phyloP scores from a whole-genome alignment of 1,140 invertebrate genomes.

The Augochlora pura region DNA sequence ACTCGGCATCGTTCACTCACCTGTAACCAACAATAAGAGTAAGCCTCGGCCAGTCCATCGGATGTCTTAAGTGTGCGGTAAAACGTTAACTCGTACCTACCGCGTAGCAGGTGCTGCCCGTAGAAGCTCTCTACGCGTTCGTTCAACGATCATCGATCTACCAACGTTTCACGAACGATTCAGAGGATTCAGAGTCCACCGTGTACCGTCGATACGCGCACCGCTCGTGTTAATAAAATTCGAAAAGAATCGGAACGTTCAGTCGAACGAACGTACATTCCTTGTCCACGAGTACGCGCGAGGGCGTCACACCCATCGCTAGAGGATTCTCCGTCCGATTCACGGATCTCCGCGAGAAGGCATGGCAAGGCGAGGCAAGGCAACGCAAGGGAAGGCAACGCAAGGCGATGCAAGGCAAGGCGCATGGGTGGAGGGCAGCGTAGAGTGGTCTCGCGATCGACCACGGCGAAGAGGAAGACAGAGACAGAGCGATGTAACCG shows the following conservation, averaged over 20 bases:
- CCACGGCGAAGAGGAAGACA: not conserved
- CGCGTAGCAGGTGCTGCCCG: too few relatives aligned
- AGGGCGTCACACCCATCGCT: slow-evolving; percentile 36
- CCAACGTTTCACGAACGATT: too few relatives aligned
- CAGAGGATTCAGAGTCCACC: too few relatives aligned
- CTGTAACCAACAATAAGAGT: not conserved
- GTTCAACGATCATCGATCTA: too few relatives aligned
- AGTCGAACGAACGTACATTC: too few relatives aligned
- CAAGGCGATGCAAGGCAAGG: not conserved
- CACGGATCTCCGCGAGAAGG: slow-evolving; percentile 29
- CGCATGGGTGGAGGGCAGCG: slow-evolving; percentile 12
- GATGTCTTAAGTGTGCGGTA: too few relatives aligned
- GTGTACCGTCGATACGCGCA: too few relatives aligned
- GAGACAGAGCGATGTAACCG: not conserved
- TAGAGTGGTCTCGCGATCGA: not conserved
- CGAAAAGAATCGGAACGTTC: too few relatives aligned
- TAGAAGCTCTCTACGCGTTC: too few relatives aligned
- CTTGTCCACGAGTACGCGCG: not conserved
- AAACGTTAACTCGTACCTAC: too few relatives aligned
- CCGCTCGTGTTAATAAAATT: too few relatives aligned
- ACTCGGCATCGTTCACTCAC: not conserved
- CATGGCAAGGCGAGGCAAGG: slow-evolving; percentile 14
- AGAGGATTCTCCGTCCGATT: slow-evolving; percentile 33
- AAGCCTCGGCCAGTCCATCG: not conserved
- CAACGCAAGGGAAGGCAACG: not conserved